Evolutionary conservation across 2,888 invertebrate species (phyloP).

Genomic region (Scotopteryx bipunctaria): DNA sequence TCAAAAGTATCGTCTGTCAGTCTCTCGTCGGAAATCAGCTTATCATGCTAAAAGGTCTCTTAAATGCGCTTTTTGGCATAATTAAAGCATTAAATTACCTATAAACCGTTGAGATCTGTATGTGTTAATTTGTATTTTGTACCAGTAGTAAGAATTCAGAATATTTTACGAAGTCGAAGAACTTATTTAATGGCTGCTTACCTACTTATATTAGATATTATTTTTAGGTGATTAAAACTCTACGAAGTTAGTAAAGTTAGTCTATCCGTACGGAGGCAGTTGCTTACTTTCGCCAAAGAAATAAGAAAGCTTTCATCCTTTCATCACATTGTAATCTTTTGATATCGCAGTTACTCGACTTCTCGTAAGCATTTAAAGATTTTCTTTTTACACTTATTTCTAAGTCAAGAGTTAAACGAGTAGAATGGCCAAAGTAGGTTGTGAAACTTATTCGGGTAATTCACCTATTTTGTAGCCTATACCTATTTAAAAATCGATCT

Average conservation of each 20-base stretch:
- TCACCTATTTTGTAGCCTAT: constrained; percentile 26
- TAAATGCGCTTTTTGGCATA: too few species aligned
- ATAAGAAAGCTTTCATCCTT: constrained; percentile 33
- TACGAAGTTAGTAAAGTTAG: neutral
- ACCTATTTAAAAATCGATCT: constrained; percentile 10
- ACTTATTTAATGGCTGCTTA: too few species aligned
- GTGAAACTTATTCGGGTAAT: constrained; percentile 25
- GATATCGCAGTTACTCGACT: constrained; percentile 26
- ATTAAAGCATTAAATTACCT: too few species aligned
- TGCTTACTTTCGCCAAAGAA: constrained; percentile 22
- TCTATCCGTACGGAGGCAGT: constrained; percentile 16
- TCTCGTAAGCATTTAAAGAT: constrained; percentile 19
- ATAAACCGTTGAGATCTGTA: too few species aligned
- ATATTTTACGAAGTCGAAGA: too few species aligned
- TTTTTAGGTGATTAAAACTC: too few species aligned
- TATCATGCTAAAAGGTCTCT: too few species aligned
- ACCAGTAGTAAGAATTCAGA: too few species aligned
- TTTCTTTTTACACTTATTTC: constrained; percentile 18
- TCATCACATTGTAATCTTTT: constrained; percentile 33
- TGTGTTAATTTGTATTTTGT: too few species aligned
- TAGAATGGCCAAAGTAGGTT: constrained; percentile 30
- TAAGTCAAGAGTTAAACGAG: constrained; percentile 29
- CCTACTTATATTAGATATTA: neutral
- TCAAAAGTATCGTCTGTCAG: constrained; percentile 11
- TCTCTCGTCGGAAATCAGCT: too few species aligned